A percentile compares a stretch with the other conserved stretches of the same genome.
Conservation (phyloP, 1,140 invertebrate genomes). For the Arctopsyche grandis region DNA sequence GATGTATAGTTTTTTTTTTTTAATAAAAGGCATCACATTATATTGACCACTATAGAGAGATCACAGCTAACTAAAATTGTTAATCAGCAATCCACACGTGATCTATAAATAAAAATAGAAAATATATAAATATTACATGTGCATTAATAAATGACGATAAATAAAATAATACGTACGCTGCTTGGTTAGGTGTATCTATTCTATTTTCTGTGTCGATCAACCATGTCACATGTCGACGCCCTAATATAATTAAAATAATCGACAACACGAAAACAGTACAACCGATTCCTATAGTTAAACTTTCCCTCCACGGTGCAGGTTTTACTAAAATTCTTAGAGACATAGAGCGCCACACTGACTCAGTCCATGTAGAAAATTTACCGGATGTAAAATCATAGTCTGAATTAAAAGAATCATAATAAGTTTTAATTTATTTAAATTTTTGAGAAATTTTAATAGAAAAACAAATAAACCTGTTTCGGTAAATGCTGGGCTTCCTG, state of each 20-base stretch:
- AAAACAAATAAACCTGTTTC: conserved; percentile 69
- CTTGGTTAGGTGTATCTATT: neutral
- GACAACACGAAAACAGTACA: conserved; percentile 44
- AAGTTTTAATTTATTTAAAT: conserved; percentile 21
- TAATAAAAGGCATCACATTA: conserved; percentile 31
- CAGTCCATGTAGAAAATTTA: conserved; percentile 90
- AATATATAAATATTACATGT: neutral
- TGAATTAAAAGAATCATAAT: conserved; percentile 57
- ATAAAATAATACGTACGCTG: neutral
- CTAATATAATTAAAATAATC: conserved; percentile 25
- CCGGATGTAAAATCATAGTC: conserved; percentile 84
- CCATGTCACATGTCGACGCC: conserved; percentile 34
- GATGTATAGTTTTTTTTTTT: conserved; percentile 1
- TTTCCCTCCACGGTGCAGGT: conserved; percentile 76
- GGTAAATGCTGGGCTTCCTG: conserved; percentile 83
- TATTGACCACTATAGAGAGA: neutral
- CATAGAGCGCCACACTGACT: conserved; percentile 84
- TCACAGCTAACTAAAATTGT: neutral
- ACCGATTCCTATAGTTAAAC: conserved; percentile 73
- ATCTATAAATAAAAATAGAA: conserved; percentile 24
- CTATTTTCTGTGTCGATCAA: conserved; percentile 25
- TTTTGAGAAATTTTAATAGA: neutral
- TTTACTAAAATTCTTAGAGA: conserved; percentile 84
- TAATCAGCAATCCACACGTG: conserved; percentile 39
- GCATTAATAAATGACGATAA: neutral